Percentiles rank a stretch among this genome's conserved stretches.
Conservation (phyloP, 2,888 invertebrate species). For the Myopa testacea region DNA sequence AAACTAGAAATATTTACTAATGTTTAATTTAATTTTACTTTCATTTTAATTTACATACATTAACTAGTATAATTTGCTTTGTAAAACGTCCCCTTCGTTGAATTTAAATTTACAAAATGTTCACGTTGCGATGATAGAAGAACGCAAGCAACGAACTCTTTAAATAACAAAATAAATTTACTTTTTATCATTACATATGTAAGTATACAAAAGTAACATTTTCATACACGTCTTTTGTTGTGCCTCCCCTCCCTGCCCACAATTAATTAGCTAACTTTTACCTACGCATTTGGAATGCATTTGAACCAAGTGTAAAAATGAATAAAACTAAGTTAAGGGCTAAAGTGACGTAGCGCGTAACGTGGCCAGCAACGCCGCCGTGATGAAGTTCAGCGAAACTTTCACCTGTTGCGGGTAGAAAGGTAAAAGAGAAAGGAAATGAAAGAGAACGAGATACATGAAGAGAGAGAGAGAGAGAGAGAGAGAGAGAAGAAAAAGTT, state of each 20-base stretch:
- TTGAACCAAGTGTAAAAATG: conserved; percentile 48
- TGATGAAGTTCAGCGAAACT: conserved; percentile 74
- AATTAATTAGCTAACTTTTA: conserved; percentile 52
- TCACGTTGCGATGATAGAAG: background rate
- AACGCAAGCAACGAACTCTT: background rate
- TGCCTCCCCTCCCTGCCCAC: background rate
- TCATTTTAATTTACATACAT: background rate
- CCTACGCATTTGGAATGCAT: conserved; percentile 52
- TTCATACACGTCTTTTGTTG: background rate
- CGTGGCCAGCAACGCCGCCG: conserved; percentile 63
- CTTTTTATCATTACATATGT: too few species aligned
- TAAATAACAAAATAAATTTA: background rate
- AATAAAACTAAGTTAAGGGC: conserved; percentile 56
- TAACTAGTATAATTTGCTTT: background rate
- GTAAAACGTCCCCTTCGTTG: background rate
- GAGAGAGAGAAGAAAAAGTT: background rate
- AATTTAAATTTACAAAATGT: background rate
- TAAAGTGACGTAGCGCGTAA: conserved; percentile 50
- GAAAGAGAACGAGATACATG: conserved; percentile 47
- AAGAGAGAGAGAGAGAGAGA: background rate
- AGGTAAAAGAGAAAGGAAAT: background rate
- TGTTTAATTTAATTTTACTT: background rate
- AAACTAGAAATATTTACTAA: background rate
- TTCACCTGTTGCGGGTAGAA: conserved; percentile 69
- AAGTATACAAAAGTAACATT: background rate